A percentile compares a stretch with the other conserved stretches of the same genome.
These are phyloP conservation scores for Parasteatoda tepidariorum DNA, from an alignment of 1,140 invertebrate genomes.

Conservation along the genomic window DNA sequence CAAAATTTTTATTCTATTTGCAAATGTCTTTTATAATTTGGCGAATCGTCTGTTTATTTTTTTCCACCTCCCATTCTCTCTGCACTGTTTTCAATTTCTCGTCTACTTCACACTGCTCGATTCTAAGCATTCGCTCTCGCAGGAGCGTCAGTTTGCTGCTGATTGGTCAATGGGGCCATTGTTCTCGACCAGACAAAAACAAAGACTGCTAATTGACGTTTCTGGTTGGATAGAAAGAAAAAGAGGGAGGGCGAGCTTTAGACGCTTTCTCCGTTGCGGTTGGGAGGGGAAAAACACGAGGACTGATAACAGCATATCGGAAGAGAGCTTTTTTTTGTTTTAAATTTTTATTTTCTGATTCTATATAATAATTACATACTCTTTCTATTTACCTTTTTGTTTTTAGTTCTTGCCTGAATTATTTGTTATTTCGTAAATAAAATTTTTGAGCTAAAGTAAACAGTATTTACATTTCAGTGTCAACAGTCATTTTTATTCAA, in stretches of 20 bases:
- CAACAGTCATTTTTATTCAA: too few relatives aligned
- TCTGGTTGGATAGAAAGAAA: slow-evolving; percentile 53
- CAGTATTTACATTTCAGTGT: too few relatives aligned
- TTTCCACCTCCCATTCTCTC: not conserved
- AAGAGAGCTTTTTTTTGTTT: not conserved
- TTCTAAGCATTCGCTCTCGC: not conserved
- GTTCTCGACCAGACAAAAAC: slow-evolving; percentile 58
- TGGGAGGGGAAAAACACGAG: not conserved
- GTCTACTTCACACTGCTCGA: not conserved
- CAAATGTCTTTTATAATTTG: not conserved
- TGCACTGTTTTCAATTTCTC: not conserved
- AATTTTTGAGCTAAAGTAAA: too few relatives aligned
- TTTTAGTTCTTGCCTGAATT: too few relatives aligned
- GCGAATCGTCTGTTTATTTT: not conserved
- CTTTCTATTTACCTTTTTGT: too few relatives aligned
- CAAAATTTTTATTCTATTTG: not conserved
- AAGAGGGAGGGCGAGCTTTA: slow-evolving; percentile 35
- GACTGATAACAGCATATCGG: too few relatives aligned
- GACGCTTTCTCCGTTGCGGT: slow-evolving; percentile 1
- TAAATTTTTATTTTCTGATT: too few relatives aligned
- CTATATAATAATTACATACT: too few relatives aligned
- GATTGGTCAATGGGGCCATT: slow-evolving; percentile 48
- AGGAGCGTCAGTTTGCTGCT: slow-evolving; percentile 2
- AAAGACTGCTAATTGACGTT: slow-evolving; percentile 56
- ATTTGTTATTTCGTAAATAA: too few relatives aligned